Conservation (phyloP, 2,797 vertebrate genomes). For the Oceanodroma leucorhoa region DNA sequence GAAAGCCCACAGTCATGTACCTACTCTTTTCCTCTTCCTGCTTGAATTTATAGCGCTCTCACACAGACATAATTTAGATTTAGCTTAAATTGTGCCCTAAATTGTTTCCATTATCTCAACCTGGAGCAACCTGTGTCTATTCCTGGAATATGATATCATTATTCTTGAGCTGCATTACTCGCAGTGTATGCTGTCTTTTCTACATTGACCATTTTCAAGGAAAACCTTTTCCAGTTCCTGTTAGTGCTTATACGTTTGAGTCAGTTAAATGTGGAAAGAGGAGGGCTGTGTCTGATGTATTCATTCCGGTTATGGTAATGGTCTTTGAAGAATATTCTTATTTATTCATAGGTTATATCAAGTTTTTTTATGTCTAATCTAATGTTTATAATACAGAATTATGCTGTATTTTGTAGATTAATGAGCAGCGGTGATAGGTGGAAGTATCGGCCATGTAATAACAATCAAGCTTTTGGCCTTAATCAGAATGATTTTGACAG, state of each 20-base stretch:
- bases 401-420: neutral
- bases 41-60: conserved; percentile 5
- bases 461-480: neutral
- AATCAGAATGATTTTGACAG: neutral
- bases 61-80: conserved; percentile 25
- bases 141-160: conserved; percentile 33
- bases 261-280: neutral
- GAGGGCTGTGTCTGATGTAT: neutral
- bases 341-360: neutral
- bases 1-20: neutral
- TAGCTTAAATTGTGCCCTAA: conserved; percentile 10
- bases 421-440: neutral
- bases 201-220: neutral
- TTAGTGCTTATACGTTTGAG: neutral
- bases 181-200: neutral
- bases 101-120: conserved; percentile 33
- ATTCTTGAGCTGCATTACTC: neutral
- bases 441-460: neutral
- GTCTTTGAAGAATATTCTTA: neutral
- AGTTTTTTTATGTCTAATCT: neutral
- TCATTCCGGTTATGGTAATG: neutral
- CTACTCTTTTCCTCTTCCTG: neutral
- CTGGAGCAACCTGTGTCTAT: neutral
- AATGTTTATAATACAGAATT: neutral
- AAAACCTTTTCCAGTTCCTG: neutral